A percentile compares a stretch with the other conserved stretches of the same genome.
Evolutionary conservation across 2,888 invertebrate genomes (phyloP).

Genomic region (Buathra laborator): DNA sequence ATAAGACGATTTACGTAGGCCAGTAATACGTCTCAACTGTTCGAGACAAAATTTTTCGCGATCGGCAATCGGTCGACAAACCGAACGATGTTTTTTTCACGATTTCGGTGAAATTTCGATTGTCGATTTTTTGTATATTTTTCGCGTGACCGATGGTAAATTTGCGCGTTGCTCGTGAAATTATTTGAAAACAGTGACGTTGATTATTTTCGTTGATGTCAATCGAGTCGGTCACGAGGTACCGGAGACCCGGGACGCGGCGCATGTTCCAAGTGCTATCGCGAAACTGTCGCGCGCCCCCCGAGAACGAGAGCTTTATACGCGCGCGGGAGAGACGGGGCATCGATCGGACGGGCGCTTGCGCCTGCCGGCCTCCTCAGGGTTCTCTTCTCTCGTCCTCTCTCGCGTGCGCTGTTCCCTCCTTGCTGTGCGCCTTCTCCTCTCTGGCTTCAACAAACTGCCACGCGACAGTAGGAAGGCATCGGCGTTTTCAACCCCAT

Average conservation of each 20-base stretch:
- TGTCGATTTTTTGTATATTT: not conserved
- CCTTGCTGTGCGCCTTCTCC: constrained; percentile 28
- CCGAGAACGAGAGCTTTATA: constrained; percentile 83
- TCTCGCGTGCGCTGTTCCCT: constrained; percentile 51
- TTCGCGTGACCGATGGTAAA: not conserved
- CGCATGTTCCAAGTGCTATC: constrained; percentile 82
- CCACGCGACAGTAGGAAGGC: constrained; percentile 1
- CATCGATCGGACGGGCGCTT: constrained; percentile 85
- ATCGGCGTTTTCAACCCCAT: constrained; percentile 15
- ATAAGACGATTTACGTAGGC: not conserved
- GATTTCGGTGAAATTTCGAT: not conserved
- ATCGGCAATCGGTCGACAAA: not conserved
- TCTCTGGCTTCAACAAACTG: constrained; percentile 5
- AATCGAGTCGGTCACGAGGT: constrained; percentile 63
- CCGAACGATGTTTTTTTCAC: not conserved
- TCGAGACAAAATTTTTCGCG: not conserved
- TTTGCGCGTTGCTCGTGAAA: constrained; percentile 42
- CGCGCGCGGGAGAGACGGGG: constrained; percentile 78
- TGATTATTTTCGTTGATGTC: constrained; percentile 47
- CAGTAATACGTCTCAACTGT: not conserved
- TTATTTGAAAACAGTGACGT: constrained; percentile 39
- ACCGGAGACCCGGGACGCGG: constrained; percentile 76
- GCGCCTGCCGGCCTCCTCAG: constrained; percentile 78
- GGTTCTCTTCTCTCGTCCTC: constrained; percentile 38
- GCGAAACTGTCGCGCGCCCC: constrained; percentile 83